Evolutionary conservation across 1,140 invertebrate genomes (phyloP), one percentile per base, ranked within the genome.

Genomic region (Drosophila kanapiae): DNA sequence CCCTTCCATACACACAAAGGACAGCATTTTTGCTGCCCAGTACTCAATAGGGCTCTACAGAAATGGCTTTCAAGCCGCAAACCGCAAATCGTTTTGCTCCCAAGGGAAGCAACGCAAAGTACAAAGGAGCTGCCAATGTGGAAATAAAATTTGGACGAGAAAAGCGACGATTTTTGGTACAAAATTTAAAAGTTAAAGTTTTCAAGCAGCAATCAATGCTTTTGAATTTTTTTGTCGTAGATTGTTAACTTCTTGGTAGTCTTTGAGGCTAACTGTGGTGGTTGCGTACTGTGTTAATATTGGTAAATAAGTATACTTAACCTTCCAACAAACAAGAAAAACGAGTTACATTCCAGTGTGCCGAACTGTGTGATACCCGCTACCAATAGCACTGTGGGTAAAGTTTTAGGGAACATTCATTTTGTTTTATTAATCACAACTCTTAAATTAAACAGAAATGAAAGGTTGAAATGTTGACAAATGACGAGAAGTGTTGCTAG

Each of bases 81-180:
- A 47, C 63, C 63, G 33, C 63, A 60, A 42, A 61, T 23, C 42
- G 63, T 47, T 65, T 65, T 58, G 23, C 14, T 58, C 7, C 10
- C 23, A 23, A 13, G 18, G 13, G 47, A 51, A 38, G 14, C 31
- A 27, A 27, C 33, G 38, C 31, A 54, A 53, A 53, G n/a, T 14
- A 62, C 33, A 49, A 62, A 62, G 53, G 58, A 27, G 11, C 53
- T 18, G 33, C 16, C 4, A 31, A 59, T 2, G n/a, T 14, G 57
- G 1, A 8, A 18, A 9, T 10, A 18, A 23, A 47, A 5, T 59
- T 33, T 31, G n/a, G 11, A n/a, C 10, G 10, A 31, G 38, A 18
- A 18, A 31, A 18, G 23, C 27, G 29, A 14, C 38, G n/a, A n/a
- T 43, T 58, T 43, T 31, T 47, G 42, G 29, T 48, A 2, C 23